These are phyloP conservation scores for Fukomys damarensis DNA, from an alignment of 2,113 vertebrate genomes.

Conservation along the genomic window DNA sequence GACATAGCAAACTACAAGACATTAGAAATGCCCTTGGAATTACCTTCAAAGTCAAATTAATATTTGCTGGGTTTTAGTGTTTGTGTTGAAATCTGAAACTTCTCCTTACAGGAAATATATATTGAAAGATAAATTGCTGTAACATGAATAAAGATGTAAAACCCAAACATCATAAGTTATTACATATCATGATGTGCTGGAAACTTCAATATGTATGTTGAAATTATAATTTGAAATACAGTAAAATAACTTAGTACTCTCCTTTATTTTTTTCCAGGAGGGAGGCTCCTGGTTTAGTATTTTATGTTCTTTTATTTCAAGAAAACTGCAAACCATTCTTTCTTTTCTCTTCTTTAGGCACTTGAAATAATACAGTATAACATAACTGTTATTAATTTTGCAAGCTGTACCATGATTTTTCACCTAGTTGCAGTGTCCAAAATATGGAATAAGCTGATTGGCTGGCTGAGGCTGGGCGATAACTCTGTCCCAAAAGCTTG, in stretches of 20 bases:
- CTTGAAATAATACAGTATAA: background rate
- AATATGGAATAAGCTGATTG: background rate
- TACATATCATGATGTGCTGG: background rate
- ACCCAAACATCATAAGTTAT: conserved; percentile 13
- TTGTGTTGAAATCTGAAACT: conserved; percentile 27
- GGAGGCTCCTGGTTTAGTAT: background rate
- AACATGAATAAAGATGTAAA: background rate
- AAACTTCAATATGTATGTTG: conserved; percentile 28
- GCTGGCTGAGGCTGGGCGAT: background rate
- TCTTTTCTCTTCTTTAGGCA: background rate
- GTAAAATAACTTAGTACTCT: background rate
- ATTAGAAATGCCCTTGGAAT: conserved; percentile 18
- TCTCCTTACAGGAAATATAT: conserved; percentile 25
- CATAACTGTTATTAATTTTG: conserved; percentile 26
- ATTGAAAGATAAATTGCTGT: conserved; percentile 9
- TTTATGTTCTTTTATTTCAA: background rate
- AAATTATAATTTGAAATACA: conserved; percentile 60
- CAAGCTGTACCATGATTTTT: background rate
- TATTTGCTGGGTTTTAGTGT: background rate
- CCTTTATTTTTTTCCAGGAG: conserved; percentile 24
- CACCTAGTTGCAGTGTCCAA: background rate
- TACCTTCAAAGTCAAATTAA: conserved; percentile 42
- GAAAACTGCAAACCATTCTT: background rate
- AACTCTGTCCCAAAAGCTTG: background rate
- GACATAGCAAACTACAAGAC: background rate